Base-by-base conservation (phyloP, 1,140 invertebrate species). In the Druon quercuslanigerum region DNA sequence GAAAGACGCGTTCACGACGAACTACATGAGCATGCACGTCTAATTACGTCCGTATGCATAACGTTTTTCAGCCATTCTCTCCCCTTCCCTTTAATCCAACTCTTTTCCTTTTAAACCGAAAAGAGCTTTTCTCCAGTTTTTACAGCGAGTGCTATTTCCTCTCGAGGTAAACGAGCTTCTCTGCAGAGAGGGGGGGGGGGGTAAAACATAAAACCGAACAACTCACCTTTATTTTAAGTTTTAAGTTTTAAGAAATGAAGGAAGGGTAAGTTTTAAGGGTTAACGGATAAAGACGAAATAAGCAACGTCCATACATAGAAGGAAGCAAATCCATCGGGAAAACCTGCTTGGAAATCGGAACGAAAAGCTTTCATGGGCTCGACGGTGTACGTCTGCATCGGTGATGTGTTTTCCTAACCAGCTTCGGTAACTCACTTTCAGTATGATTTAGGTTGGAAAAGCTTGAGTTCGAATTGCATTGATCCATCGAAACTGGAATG, bases 351-450 rank as follows among this genome's bases (percentile, higher is more conserved):
- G 16, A 74, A 84, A 82, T 78, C 71, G 73, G 66, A 81, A 76
- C 74, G 77, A 81, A 79, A 83, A 78, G 60, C 73, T 79, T 76
- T 76, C 50, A 19, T 17, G 46, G 33, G 16, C 17, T 40, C 52
- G 51, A 46, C 54, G 25, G 19, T 14, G 40, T 33, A 33, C 46
- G 51, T 54, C 40, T 71, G 66, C 19, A 72, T 40, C 54, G 33
- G 5, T 74, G 33, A 51, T 74, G 7, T 33, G 54, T 14, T 50
- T 40, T 51, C 54, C 77, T 82, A 82, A 81, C 81, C 81, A 79
- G 71, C 73, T 83, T 85, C 72, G 81, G 81, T 86, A 85, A 86
- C 74, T 87, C 80, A 82, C 76, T 86, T 83, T 85, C 76, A 57
- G 60, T 79, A 79, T 81, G 77, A 82, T 84, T 83, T 80, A 80